Percentiles rank a stretch among this genome's conserved stretches.
phyloP scores from a whole-genome alignment of 2,113 vertebrate species.

The Laterallus jamaicensis region DNA sequence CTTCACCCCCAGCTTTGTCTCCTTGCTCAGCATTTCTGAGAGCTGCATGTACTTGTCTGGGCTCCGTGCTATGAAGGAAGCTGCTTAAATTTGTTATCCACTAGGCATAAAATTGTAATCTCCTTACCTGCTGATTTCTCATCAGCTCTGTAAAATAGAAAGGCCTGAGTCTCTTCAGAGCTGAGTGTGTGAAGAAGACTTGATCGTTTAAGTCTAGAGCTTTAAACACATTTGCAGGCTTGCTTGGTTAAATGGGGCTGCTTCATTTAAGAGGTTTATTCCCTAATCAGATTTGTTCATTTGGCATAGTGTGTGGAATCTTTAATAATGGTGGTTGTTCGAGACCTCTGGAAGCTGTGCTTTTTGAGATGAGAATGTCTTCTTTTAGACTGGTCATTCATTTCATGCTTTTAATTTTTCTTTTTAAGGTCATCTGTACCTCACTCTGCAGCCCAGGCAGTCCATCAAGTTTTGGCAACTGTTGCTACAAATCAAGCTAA shows the following conservation, averaged over 20 bases:
- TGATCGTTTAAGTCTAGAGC: conserved; percentile 7
- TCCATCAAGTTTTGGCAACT: conserved; percentile 79
- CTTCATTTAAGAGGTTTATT: conserved; percentile 65
- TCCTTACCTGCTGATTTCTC: conserved; percentile 56
- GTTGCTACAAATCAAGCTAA: conserved; percentile 81
- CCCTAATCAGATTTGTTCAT: conserved; percentile 60
- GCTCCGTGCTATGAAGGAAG: background rate
- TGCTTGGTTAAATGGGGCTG: conserved; percentile 35
- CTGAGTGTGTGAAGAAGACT: conserved; percentile 7
- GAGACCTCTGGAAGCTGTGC: background rate
- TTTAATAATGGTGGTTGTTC: background rate
- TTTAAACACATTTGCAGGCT: conserved; percentile 26
- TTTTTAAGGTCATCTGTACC: conserved; percentile 77
- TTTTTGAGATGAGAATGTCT: background rate
- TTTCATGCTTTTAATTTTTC: background rate
- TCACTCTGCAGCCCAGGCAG: conserved; percentile 75
- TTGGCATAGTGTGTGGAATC: conserved; percentile 9
- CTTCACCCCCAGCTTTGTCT: background rate
- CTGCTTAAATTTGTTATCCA: conserved; percentile 59
- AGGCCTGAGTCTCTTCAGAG: conserved; percentile 14
- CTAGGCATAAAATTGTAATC: conserved; percentile 56
- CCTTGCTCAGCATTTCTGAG: conserved; percentile 24
- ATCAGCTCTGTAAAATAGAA: conserved; percentile 13
- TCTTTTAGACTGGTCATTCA: background rate
- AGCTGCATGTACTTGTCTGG: background rate